Evolutionary conservation across 2,113 vertebrate genomes (phyloP), one percentile per base, ranked within the genome.

Genomic region (Coregonus clupeaformis): DNA sequence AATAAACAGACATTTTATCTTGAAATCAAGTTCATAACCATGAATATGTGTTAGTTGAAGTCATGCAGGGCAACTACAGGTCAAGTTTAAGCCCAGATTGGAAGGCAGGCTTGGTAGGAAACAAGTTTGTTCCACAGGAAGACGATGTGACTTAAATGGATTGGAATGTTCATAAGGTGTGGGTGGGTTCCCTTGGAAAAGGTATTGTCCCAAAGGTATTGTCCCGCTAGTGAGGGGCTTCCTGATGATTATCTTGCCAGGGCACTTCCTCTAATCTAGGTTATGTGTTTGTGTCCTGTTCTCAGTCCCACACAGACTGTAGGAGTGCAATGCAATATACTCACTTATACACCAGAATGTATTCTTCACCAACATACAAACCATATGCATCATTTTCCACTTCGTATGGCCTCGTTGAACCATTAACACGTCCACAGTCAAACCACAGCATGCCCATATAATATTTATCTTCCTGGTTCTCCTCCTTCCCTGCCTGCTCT

Each of bases 141-240:
- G 57, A 20, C 12, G 11, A 24, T 42, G 24, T 5, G 30, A 74
- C 62, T 59, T 80, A 62, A 87, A 82, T 79, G 69, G 57, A 25
- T 67, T 82, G 86, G 79, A 84, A 74, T 45, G 12, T 14, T 65
- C 27, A 64, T 22, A 12, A 42, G 36, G 9, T 42, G 9, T 4
- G 9, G 22, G 11, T 24, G 25, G 42, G 22, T 80, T 89, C 75
- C 78, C 30, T 80, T 42, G 66, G 30, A 14, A 42, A 42, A 42
- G 7, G 22, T 79, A 74, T 71, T 82, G 84, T 82, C 81, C 76
- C 27, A 42, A 42, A 42, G 7, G 22, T 79, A 74, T 71, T 82
- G 84, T 82, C 81, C 76, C 27, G 12, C 36, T 42, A 11, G 14
- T 65, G 6, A 29, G 72, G 57, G 68, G 79, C 52, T 55, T 55